Conservation (phyloP, 2,888 invertebrate species). For the Chrysomela aeneicollis region DNA sequence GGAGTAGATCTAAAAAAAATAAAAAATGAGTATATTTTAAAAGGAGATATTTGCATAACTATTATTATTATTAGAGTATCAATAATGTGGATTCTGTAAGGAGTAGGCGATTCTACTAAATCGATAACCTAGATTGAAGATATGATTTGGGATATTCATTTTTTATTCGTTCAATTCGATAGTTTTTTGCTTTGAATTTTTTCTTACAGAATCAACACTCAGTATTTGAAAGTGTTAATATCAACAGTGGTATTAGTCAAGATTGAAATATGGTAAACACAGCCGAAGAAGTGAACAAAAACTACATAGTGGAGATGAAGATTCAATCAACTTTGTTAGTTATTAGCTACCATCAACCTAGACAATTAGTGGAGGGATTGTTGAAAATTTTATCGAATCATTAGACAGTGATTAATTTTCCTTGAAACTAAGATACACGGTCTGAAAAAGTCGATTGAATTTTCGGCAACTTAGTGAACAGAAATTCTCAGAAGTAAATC, state of each 20-base stretch:
- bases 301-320: constrained; percentile 23
- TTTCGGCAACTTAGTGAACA: background rate
- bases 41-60: background rate
- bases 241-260: constrained; percentile 19
- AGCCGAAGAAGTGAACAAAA: constrained; percentile 15
- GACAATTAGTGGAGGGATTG: background rate
- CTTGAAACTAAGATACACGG: background rate
- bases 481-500: background rate
- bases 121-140: too few species aligned
- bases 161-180: too few species aligned
- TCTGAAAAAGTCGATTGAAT: background rate
- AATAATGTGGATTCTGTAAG: background rate
- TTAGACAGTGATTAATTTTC: background rate
- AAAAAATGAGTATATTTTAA: background rate
- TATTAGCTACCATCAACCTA: background rate
- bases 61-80: background rate
- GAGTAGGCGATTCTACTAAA: background rate
- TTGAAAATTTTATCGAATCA: background rate
- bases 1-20: background rate
- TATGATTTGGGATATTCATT: too few species aligned
- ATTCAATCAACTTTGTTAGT: background rate
- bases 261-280: constrained; percentile 34
- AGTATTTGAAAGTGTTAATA: background rate
- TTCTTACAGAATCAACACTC: constrained; percentile 1
- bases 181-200: background rate